Conservation (phyloP, 2,888 invertebrate species). For the Spodoptera exigua region DNA sequence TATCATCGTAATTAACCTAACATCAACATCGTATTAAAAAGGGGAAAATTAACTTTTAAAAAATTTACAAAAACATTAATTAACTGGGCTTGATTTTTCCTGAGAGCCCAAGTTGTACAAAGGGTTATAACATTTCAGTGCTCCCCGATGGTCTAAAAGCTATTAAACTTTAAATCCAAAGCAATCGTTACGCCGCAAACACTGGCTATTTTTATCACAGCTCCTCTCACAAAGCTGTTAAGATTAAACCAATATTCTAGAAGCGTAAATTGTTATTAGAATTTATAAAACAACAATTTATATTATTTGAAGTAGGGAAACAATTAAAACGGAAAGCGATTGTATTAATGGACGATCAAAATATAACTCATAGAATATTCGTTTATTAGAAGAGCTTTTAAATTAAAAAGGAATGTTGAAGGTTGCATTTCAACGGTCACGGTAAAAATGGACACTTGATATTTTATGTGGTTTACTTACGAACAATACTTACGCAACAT, state of each 20-base stretch:
- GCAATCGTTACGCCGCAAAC: constrained; percentile 32
- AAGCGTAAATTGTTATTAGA: constrained; percentile 3
- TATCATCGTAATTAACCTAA: constrained; percentile 8
- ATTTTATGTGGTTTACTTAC: too few relatives aligned
- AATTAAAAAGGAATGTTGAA: too few relatives aligned
- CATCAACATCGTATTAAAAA: constrained; percentile 22
- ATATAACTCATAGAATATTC: too few relatives aligned
- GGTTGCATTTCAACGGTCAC: too few relatives aligned
- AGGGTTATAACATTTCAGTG: constrained; percentile 48
- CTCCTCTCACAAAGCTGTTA: constrained; percentile 19
- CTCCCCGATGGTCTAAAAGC: constrained; percentile 47
- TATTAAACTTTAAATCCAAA: constrained; percentile 54
- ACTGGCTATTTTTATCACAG: constrained; percentile 29
- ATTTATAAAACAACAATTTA: too few relatives aligned
- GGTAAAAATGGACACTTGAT: too few relatives aligned
- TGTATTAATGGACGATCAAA: too few relatives aligned
- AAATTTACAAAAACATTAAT: constrained; percentile 47
- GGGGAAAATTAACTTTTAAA: constrained; percentile 26
- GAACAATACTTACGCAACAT: constrained; percentile 77
- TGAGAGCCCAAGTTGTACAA: constrained; percentile 33
- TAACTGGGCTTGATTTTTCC: constrained; percentile 39
- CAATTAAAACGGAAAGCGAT: too few relatives aligned
- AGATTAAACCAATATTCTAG: constrained; percentile 12
- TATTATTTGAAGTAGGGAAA: too few relatives aligned
- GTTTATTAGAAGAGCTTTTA: too few relatives aligned